Percentiles rank a stretch among this genome's conserved stretches.
These are phyloP conservation scores for Paradisaea rubra DNA, from an alignment of 2,113 vertebrate genomes.

Conservation along the genomic window DNA sequence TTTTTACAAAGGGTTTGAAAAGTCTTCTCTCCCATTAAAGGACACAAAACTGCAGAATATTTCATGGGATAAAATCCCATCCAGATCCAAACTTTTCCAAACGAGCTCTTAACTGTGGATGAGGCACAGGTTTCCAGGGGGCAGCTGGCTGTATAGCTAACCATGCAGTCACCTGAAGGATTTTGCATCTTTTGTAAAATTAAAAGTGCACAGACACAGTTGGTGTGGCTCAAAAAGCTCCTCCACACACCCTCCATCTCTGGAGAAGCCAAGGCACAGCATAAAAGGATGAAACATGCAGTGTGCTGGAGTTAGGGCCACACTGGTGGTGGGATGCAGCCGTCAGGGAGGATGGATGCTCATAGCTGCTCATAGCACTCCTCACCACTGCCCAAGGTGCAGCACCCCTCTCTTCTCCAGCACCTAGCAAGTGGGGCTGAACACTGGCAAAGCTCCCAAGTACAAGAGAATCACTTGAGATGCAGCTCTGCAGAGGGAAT, in stretches of 20 bases:
- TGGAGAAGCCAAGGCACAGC: background rate
- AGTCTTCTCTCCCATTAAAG: background rate
- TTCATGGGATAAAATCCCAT: background rate
- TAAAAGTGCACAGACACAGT: background rate
- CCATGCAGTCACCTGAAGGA: background rate
- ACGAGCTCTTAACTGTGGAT: background rate
- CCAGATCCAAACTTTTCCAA: background rate
- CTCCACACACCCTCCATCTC: background rate
- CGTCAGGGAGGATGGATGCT: background rate
- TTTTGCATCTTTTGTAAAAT: background rate
- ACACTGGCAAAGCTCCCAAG: background rate
- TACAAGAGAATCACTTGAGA: background rate
- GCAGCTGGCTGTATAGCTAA: background rate
- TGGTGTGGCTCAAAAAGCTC: background rate
- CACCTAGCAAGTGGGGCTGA: rapidly evolving
- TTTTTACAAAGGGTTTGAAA: background rate
- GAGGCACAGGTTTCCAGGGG: background rate
- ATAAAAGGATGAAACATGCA: rapidly evolving
- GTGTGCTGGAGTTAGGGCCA: background rate
- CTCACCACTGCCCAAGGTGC: background rate
- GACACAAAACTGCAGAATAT: background rate
- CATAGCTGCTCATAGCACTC: rapidly evolving
- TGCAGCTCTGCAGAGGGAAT: background rate
- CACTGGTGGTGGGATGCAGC: background rate
- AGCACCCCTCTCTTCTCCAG: background rate